Evolutionary conservation across 2,888 invertebrate genomes (phyloP).

Genomic region (Drosophila flavopinicola): DNA sequence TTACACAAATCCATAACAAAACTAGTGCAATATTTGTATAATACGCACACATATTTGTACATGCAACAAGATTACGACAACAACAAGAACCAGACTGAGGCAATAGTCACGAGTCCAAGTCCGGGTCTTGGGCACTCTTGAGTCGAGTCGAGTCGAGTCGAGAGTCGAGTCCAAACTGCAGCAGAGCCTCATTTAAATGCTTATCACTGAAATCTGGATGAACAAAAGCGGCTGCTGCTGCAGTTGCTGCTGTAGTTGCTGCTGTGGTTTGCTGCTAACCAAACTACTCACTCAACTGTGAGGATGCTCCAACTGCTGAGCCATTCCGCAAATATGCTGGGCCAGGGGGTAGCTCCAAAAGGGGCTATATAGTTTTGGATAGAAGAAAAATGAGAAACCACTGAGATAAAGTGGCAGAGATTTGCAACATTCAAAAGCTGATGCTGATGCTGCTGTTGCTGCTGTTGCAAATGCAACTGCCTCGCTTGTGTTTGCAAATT

Average conservation of each 20-base stretch:
- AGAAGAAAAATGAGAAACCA: conserved; percentile 77
- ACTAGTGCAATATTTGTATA: conserved; percentile 79
- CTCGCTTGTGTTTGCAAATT: conserved; percentile 70
- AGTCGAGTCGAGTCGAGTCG: conserved; percentile 9
- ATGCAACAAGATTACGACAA: conserved; percentile 48
- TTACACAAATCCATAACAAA: conserved; percentile 77
- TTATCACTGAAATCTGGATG: conserved; percentile 79
- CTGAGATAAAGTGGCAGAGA: conserved; percentile 78
- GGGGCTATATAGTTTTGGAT: conserved; percentile 54
- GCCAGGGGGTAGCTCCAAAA: background rate
- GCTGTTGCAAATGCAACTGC: conserved; percentile 56
- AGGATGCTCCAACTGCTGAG: conserved; percentile 53
- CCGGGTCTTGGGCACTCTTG: conserved; percentile 4
- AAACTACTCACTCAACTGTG: conserved; percentile 72
- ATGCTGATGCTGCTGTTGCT: conserved; percentile 42
- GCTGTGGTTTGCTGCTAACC: conserved; percentile 52
- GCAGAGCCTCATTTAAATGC: conserved; percentile 79
- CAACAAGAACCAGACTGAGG: conserved; percentile 11
- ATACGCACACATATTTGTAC: conserved; percentile 68
- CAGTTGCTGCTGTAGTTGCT: conserved; percentile 40
- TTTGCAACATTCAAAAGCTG: conserved; percentile 77
- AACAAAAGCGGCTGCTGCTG: conserved; percentile 79
- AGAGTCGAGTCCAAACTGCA: conserved; percentile 26
- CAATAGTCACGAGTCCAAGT: conserved; percentile 42
- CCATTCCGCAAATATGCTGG: conserved; percentile 60